Evolutionary conservation across 2,888 invertebrate species (phyloP).

Genomic region (Drosophila engyochracea): DNA sequence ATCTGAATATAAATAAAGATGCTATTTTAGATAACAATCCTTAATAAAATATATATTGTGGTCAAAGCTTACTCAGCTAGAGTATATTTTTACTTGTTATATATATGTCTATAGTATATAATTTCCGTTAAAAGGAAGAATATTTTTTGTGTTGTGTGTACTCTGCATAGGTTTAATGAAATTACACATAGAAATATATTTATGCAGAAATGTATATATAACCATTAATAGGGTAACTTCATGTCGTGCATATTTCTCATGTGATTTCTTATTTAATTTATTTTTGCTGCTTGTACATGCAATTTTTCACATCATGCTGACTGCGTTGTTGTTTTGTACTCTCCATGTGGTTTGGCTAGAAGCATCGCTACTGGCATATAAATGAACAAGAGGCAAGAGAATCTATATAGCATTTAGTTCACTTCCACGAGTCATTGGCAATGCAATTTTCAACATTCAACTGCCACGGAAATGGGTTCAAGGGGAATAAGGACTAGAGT

Average conservation of each 20-base stretch:
- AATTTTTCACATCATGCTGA: conserved; percentile 38
- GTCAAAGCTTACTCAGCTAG: background rate
- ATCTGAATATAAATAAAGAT: background rate
- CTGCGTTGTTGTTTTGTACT: conserved; percentile 18
- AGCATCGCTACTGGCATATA: conserved; percentile 45
- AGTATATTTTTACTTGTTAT: background rate
- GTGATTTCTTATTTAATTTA: background rate
- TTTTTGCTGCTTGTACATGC: conserved; percentile 24
- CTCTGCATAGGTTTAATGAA: background rate
- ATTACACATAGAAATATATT: background rate
- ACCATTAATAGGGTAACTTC: background rate
- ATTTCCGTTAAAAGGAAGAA: background rate
- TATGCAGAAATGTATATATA: background rate
- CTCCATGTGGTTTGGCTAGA: conserved; percentile 39
- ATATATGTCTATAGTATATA: too few species aligned
- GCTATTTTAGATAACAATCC: background rate
- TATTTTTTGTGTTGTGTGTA: background rate
- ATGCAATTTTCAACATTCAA: conserved; percentile 53
- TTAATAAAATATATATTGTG: background rate
- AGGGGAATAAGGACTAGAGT: conserved; percentile 27
- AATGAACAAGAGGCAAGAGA: conserved; percentile 35
- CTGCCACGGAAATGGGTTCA: conserved; percentile 26
- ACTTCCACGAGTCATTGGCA: conserved; percentile 48
- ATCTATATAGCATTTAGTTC: conserved; percentile 30
- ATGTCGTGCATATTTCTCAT: background rate